phyloP scores from a whole-genome alignment of 2,113 vertebrate species.

The Calonectris borealis region DNA sequence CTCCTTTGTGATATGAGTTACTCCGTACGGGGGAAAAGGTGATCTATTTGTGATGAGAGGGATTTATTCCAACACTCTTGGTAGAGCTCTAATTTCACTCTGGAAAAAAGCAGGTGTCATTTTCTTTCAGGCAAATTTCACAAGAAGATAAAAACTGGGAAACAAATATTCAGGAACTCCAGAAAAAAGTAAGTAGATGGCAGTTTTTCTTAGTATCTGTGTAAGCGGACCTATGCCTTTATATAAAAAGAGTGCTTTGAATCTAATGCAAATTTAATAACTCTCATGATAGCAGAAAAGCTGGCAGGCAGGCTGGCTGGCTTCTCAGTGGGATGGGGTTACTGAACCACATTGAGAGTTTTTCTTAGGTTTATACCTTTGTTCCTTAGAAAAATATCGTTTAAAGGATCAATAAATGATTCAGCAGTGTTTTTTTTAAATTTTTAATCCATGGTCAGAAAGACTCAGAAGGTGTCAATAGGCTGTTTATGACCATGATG shows the following conservation, averaged over 20 bases:
- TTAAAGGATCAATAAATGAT: neutral
- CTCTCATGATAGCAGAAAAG: neutral
- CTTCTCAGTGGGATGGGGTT: neutral
- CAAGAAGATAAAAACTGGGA: conserved; percentile 99
- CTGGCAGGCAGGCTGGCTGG: neutral
- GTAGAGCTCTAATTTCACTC: neutral
- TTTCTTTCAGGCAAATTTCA: conserved; percentile 89
- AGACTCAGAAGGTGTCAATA: neutral
- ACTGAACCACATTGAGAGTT: neutral
- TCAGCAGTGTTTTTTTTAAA: neutral
- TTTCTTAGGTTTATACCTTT: neutral
- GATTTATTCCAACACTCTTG: neutral
- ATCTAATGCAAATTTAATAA: neutral
- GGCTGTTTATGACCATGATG: neutral
- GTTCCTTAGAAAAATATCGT: neutral
- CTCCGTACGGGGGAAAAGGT: fast-evolving
- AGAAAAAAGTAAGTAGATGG: conserved; percentile 86
- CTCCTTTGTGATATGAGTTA: neutral
- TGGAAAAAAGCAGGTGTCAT: conserved; percentile 1
- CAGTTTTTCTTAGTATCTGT: neutral
- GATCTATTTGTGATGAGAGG: neutral
- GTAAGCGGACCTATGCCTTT: neutral
- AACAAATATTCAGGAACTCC: conserved; percentile 92
- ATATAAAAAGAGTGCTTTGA: neutral
- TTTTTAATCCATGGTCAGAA: neutral